A percentile compares a stretch with the other conserved stretches of the same genome.
These are phyloP conservation scores for Typhlichthys subterraneus DNA, from an alignment of 2,797 vertebrate species.

Conservation along the genomic window DNA sequence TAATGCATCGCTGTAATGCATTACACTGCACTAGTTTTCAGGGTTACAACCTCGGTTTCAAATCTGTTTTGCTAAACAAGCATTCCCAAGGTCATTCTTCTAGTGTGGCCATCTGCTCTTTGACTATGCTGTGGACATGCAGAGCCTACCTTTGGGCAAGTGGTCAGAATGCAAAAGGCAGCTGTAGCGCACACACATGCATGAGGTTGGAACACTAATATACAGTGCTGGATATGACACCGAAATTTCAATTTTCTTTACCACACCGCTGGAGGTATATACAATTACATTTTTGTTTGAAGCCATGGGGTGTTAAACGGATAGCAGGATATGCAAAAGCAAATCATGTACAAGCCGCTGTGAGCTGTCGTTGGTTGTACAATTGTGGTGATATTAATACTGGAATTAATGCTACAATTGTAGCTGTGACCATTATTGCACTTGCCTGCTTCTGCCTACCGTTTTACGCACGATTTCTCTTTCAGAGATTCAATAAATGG, in stretches of 20 bases:
- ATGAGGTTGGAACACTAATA: slow-evolving; percentile 55
- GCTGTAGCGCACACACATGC: slow-evolving; percentile 24
- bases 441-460: no score
- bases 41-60: slow-evolving; percentile 25
- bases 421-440: no score
- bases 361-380: slow-evolving; percentile 18
- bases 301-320: slow-evolving; percentile 14
- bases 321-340: slow-evolving; percentile 14
- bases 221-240: slow-evolving; percentile 30
- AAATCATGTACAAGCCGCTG: not conserved
- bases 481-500: no score
- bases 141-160: slow-evolving; percentile 41
- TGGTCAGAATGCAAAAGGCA: slow-evolving; percentile 35
- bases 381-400: no score
- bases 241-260: slow-evolving; percentile 31
- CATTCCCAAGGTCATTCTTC: slow-evolving; percentile 25
- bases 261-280: slow-evolving; percentile 40
- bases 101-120: slow-evolving; percentile 45
- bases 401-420: slow-evolving; percentile 1
- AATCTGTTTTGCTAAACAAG: slow-evolving; percentile 37
- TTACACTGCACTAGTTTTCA: slow-evolving; percentile 18
- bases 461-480: no score
- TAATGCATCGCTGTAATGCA: not conserved
- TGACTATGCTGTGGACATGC: slow-evolving; percentile 27
- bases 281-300: slow-evolving; percentile 28